A percentile compares a stretch with the other conserved stretches of the same genome.
These are phyloP conservation scores for Malurus splendens DNA, from an alignment of 2,797 vertebrate species.

Conservation along the genomic window DNA sequence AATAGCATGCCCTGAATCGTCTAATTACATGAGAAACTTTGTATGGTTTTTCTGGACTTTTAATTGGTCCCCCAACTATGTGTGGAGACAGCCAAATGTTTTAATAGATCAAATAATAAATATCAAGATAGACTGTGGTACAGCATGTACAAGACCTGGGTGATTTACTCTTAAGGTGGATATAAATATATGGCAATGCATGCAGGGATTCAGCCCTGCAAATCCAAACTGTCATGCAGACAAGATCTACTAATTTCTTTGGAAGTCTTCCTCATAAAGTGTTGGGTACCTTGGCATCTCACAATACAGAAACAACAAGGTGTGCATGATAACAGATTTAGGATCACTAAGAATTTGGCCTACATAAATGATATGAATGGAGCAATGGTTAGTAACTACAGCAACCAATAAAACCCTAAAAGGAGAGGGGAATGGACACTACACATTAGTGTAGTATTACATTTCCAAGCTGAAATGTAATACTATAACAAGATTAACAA, in stretches of 20 bases:
- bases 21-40: constrained; percentile 31
- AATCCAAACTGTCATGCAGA: not conserved
- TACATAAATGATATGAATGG: not conserved
- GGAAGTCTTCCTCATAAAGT: not conserved
- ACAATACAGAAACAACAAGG: not conserved
- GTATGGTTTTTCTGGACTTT: constrained; percentile 14
- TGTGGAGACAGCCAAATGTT: constrained; percentile 3
- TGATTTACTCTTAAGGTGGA: not conserved
- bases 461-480: not conserved
- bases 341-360: not conserved
- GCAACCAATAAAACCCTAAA: not conserved
- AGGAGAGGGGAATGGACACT: not conserved
- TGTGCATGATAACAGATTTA: not conserved
- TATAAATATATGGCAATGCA: not conserved
- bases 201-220: not conserved
- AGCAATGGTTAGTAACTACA: not conserved
- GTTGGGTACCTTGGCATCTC: not conserved
- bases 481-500: not conserved
- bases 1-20: constrained; percentile 10
- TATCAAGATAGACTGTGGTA: constrained; percentile 5
- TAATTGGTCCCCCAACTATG: constrained; percentile 30
- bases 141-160: not conserved
- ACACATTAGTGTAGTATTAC: not conserved
- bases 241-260: not conserved
- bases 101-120: constrained; percentile 39